Base-by-base conservation (phyloP, 1,140 invertebrate species). In the Artemia franciscana region DNA sequence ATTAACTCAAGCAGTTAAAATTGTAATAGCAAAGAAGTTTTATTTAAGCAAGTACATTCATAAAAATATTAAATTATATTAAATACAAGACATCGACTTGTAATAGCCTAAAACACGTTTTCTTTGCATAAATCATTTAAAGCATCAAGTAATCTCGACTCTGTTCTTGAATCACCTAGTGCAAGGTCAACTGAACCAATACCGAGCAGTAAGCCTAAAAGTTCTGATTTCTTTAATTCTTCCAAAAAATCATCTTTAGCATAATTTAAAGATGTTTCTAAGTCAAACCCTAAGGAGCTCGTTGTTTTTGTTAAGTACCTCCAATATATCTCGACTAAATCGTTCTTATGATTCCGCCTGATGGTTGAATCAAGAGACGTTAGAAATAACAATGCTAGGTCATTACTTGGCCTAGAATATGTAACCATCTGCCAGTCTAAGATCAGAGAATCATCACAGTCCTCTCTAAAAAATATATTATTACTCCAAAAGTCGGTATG, bases 361-460 rank as follows among this genome's bases (percentile, higher is more conserved):
- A 84, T 68, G 67, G 84, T 80, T 0, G 83, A 82, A 0, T 83
- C 78, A 25, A 86, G 72, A 1, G 84, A 86, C 62, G 83, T 86
- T n/a, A 86, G 77, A 3, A 88, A 70, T n/a, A 88, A 72, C 24
- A 87, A 70, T 0, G 85, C 84, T 0, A 87, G 74, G 69, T 88
- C 85, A 67, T 86, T 86, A n/a, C 81, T 84, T 1, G 82, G 80
- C 63, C 81, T 73, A 61, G 83, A 84, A 63, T 84, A 80, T 0
- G 84, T 85, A 60, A 86, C 82, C 84, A 88, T 86, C 75, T 87
- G 84, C 84, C 84, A 88, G 69, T 86, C 84, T 18, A 88, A 71
- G 23, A 86, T 82, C 23, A 78, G 77, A 67, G 84, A 88, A 21
- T 73, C 72, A 2, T 64, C 61, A 3, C 15, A n/a, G 21, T 61